Percentiles rank a stretch among this genome's conserved stretches.
Conservation (phyloP, 2,888 invertebrate species). For the Synergus umbraculus region DNA sequence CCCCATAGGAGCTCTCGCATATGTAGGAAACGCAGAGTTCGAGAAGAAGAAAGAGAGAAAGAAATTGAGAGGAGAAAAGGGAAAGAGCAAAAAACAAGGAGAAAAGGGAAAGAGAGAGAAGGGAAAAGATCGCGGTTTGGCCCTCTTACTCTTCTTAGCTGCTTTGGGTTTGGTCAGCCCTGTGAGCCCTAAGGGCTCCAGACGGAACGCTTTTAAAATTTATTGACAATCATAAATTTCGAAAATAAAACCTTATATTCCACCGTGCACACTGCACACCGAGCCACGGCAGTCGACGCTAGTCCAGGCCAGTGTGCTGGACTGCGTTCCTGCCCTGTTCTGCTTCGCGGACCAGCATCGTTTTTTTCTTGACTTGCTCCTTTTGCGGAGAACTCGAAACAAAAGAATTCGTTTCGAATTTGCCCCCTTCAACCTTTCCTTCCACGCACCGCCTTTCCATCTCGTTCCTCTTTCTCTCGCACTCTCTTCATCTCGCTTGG, state of each 20-base stretch:
- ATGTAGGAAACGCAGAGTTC: slow-evolving; percentile 52
- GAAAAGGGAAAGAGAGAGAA: slow-evolving; percentile 53
- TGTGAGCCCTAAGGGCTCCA: slow-evolving; percentile 77
- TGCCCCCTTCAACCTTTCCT: slow-evolving; percentile 63
- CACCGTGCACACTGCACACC: slow-evolving; percentile 59
- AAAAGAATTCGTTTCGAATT: slow-evolving; percentile 75
- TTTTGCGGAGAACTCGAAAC: slow-evolving; percentile 73
- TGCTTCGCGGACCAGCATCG: slow-evolving; percentile 56
- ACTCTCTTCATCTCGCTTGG: slow-evolving; percentile 53
- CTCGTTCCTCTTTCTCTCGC: slow-evolving; percentile 48
- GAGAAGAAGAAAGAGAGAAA: slow-evolving; percentile 51
- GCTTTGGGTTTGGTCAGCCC: slow-evolving; percentile 74
- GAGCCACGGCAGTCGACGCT: slow-evolving; percentile 56
- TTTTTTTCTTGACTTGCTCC: slow-evolving; percentile 63
- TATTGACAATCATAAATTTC: slow-evolving; percentile 78
- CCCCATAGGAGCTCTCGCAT: slow-evolving; percentile 67
- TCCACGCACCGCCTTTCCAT: slow-evolving; percentile 44
- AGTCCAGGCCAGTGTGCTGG: slow-evolving; percentile 47
- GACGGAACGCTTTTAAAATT: slow-evolving; percentile 78
- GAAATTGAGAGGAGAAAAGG: slow-evolving; percentile 50
- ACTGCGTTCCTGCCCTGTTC: slow-evolving; percentile 49
- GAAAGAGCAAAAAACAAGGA: slow-evolving; percentile 48
- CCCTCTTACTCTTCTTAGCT: slow-evolving; percentile 62
- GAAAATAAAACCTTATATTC: slow-evolving; percentile 78
- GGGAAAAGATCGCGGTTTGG: slow-evolving; percentile 55